Base-by-base conservation (phyloP, 2,888 invertebrate species). In the Pimpla rufipes region DNA sequence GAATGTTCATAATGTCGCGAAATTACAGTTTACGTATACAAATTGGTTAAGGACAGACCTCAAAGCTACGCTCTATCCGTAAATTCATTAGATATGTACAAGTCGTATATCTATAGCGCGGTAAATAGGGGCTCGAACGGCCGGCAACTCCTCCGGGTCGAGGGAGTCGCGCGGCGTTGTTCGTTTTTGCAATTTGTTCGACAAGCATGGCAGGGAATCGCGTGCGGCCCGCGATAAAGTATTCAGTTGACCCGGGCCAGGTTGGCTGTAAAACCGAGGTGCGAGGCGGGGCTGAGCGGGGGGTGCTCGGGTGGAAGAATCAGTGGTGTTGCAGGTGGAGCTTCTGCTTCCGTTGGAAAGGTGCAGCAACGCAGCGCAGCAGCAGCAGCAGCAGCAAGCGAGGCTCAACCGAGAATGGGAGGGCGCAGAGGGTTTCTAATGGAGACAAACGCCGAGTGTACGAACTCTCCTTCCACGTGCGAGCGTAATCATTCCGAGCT, bases 241-340 rank as follows among this genome's bases (percentile, higher is more conserved):
- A 88, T 88, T 87, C 85, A 85, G 79, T 85, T 85, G 85, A 87
- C 85, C 87, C 74, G 74, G 57, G 81, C 66, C 62, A 84, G 83
- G 81, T 83, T 70, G 59, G 35, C 67, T 18, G 57, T 21, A 50
- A 68, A 59, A 77, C 37, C 57, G 67, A 35, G 67, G 67, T 57
- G 76, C 40, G 76, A 47, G 67, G 42, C 52, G 42, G 29, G 45
- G 59, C 57, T 59, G 16, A 0, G 21, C 45, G 79, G 67, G 18
- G 79, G 67, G 18, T 37, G 64, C 18, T 42, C n/a, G 57, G 71
- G 57, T 50, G 59, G 66, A 21, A 40, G 57, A 74, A 64, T 68
- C 80, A 74, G 64, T 35, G 80, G 62, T 57, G 35, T 47, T 67
- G 23, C 67, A 52, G 42, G 40, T 68, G 10, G 42, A 18, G 67